Percentiles rank a stretch among this genome's conserved stretches.
Evolutionary conservation across 2,888 invertebrate species (phyloP).

Genomic region (Aphidius colemani): DNA sequence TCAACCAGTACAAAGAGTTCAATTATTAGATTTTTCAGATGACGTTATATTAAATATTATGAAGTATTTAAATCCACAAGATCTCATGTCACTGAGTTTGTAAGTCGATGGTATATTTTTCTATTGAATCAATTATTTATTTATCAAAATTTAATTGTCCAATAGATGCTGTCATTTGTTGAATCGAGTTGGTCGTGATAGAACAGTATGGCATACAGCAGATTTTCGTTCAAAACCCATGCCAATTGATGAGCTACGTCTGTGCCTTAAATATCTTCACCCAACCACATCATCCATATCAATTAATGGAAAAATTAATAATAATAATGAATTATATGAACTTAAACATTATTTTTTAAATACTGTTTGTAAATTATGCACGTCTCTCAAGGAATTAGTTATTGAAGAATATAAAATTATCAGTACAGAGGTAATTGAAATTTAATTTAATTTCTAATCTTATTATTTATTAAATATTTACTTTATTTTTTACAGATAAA

Average conservation of each 20-base stretch:
- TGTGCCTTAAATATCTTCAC: constrained; percentile 60
- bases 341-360: constrained; percentile 53
- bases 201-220: constrained; percentile 63
- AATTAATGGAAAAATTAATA: constrained; percentile 50
- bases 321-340: constrained; percentile 35
- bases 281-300: constrained; percentile 57
- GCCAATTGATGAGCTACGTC: constrained; percentile 54
- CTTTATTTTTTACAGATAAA: constrained; percentile 62
- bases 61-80: constrained; percentile 58
- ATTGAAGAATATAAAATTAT: constrained; percentile 64
- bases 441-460: not conserved
- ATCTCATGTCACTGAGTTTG: constrained; percentile 64
- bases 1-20: constrained; percentile 27
- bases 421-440: constrained; percentile 55
- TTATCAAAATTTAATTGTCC: not conserved
- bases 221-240: constrained; percentile 58
- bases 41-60: constrained; percentile 65
- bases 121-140: not conserved
- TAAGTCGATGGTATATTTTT: constrained; percentile 48
- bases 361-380: constrained; percentile 55
- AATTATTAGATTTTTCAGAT: constrained; percentile 65
- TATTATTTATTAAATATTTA: not conserved
- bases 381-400: constrained; percentile 58
- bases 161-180: constrained; percentile 63
- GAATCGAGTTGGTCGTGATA: constrained; percentile 61